Conservation (phyloP, 2,888 invertebrate genomes). For the Alviniconcha strummeri region DNA sequence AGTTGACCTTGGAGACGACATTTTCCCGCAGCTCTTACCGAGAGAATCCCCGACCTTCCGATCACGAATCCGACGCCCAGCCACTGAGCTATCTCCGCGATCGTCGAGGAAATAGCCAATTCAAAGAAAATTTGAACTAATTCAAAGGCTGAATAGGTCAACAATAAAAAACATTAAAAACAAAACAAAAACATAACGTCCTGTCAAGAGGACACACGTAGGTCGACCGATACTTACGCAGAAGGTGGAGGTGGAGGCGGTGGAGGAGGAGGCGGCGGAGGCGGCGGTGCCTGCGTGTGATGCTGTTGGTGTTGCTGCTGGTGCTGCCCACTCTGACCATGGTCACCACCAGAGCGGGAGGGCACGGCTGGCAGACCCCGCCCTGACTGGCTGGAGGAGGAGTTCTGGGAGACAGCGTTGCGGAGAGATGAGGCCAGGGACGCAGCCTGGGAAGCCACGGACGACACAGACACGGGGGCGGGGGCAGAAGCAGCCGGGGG, state of each 20-base stretch:
- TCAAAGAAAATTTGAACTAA: no score
- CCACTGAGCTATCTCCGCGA: no score
- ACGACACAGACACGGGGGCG: neutral
- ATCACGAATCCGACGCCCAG: no score
- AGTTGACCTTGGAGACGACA: no score
- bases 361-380: neutral
- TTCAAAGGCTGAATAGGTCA: no score
- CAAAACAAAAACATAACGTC: no score
- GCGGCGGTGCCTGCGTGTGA: neutral
- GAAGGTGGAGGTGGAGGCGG: slow-evolving; percentile 29
- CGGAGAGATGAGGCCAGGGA: neutral
- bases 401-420: neutral
- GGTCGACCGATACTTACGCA: neutral
- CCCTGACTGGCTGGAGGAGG: neutral
- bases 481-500: slow-evolving; percentile 12
- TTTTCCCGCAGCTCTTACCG: no score
- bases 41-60: no score
- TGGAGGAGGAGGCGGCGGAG: slow-evolving; percentile 10
- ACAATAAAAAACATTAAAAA: no score
- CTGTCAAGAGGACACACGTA: no score
- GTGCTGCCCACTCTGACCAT: neutral
- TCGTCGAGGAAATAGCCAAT: no score
- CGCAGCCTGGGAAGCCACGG: neutral
- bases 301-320: neutral
- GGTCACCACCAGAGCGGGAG: neutral